phyloP scores from a whole-genome alignment of 2,888 invertebrate genomes.

The Miltochrista miniata region DNA sequence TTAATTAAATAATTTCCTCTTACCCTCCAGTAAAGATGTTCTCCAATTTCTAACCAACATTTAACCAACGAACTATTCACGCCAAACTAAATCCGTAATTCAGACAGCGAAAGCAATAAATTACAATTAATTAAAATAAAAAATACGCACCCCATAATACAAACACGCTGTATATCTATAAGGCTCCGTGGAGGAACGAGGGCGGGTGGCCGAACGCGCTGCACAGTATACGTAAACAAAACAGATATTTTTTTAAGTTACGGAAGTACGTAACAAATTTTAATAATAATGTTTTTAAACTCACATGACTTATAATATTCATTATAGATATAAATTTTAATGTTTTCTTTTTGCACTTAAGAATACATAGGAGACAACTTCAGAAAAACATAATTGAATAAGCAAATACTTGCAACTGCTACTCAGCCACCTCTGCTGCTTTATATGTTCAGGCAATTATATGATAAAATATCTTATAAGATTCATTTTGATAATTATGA shows the following conservation, averaged over 20 bases:
- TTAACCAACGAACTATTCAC: constrained; percentile 9
- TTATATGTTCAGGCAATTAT: no score
- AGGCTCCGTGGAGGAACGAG: constrained; percentile 77
- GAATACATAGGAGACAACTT: no score
- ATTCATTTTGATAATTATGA: no score
- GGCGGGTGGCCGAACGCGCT: constrained; percentile 72
- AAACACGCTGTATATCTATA: constrained; percentile 69
- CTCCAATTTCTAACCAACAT: constrained; percentile 3
- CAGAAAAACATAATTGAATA: no score
- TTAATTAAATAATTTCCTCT: neutral
- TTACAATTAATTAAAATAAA: constrained; percentile 48
- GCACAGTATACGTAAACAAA: constrained; percentile 40
- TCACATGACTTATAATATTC: no score
- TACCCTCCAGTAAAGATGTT: neutral
- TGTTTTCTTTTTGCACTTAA: no score
- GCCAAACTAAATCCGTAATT: constrained; percentile 10
- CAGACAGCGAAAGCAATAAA: constrained; percentile 35
- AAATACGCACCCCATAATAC: constrained; percentile 26
- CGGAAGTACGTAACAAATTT: constrained; percentile 1
- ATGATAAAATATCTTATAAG: no score
- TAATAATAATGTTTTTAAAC: neutral
- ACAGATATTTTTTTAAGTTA: constrained; percentile 42
- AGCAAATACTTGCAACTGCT: no score
- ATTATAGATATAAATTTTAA: no score
- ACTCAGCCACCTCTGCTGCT: no score